These are phyloP conservation scores for Onychorhynchus coronatus DNA, from an alignment of 2,113 vertebrate genomes.

Conservation along the genomic window DNA sequence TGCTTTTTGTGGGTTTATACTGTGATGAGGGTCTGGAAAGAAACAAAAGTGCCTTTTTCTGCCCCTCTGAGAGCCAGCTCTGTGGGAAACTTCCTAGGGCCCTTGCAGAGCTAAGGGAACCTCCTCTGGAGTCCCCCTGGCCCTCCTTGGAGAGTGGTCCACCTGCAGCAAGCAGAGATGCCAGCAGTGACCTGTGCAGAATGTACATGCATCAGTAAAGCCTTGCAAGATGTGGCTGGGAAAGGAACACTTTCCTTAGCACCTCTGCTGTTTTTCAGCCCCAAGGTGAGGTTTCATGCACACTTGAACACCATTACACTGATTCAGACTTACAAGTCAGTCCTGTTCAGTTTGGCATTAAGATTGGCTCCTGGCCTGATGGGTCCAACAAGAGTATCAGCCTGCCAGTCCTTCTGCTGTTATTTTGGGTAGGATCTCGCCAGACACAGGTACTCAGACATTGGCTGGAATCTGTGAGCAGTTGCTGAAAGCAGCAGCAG, in stretches of 20 bases:
- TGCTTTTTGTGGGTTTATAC: neutral
- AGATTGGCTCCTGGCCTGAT: neutral
- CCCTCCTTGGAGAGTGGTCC: rapidly evolving
- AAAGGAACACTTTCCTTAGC: neutral
- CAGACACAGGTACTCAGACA: neutral
- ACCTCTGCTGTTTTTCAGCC: neutral
- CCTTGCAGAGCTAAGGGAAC: neutral
- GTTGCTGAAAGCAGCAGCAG: neutral
- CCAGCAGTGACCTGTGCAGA: neutral
- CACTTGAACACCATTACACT: neutral
- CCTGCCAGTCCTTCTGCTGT: neutral
- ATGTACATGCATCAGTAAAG: neutral
- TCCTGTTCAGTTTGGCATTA: neutral
- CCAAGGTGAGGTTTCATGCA: neutral
- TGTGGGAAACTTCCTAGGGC: neutral
- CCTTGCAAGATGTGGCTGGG: neutral
- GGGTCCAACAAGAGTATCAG: neutral
- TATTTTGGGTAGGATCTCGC: neutral
- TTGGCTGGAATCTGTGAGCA: neutral
- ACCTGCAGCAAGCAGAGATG: neutral
- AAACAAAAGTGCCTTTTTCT: neutral
- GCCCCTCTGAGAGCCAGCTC: neutral
- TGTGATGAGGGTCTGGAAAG: neutral
- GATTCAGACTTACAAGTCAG: neutral
- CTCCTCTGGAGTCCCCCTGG: neutral